Base-by-base conservation (phyloP, 2,888 invertebrate species). In the Drosophila diplacantha region DNA sequence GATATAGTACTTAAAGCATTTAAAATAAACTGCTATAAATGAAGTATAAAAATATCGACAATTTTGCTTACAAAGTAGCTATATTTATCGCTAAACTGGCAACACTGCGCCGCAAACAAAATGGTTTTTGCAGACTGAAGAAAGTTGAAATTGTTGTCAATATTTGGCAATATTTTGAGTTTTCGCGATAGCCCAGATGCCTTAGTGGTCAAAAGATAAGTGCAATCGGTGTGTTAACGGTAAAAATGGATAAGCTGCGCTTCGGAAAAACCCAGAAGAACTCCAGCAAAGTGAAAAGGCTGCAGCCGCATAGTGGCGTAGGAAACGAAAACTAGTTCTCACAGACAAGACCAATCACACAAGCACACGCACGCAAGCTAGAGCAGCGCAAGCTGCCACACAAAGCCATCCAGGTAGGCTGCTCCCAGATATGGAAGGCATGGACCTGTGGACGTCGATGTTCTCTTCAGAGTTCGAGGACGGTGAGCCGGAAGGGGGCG, bases 401-500 rank as follows among this genome's bases (percentile, higher is more conserved):
- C 38, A 37, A 57, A 31, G 44, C 43, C 43, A 18, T 11, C 39
- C 22, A 56, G 53, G 11, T 7, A 11, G 16, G 14, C 24, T 26
- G n/a, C 22, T 62, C 14, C 79, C 66, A 49, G 69, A 75, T 58
- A 86, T 85, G 84, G 85, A 86, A 47, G 75, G 80, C 46, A 75
- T 85, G 69, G 86, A 85, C 46, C 75, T 86, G 18, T 85, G 85
- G 85, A 86, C 82, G 59, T 83, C 81, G 20, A 85, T 86, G 85
- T 86, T 85, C 68, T 83, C 81, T 31, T 66, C 75, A 5, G 85
- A 86, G 29, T 83, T 81, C 52, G 78, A 81, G n/a, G 76, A 73
- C 26, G 72, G 69, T 0, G 74, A 73, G 52, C 26, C 34, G 3
- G 70, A 46, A 9, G 59, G 39, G 22, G 24, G 24, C 5, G 26